Conservation (phyloP, 2,113 vertebrate genomes). For the Hylia prasina region DNA sequence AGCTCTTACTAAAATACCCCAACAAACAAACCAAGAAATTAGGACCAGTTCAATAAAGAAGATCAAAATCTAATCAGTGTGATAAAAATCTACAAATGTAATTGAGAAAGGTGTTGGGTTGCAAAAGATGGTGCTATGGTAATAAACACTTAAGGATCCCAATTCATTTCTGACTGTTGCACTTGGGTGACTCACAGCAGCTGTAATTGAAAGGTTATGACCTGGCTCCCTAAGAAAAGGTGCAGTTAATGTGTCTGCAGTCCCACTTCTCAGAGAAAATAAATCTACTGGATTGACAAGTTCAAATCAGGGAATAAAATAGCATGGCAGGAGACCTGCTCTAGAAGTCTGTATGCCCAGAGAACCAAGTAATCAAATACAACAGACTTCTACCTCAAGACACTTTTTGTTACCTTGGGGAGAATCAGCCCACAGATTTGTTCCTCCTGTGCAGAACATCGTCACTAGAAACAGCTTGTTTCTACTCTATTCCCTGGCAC, state of each 20-base stretch:
- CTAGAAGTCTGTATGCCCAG: fast-evolving
- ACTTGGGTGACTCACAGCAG: background rate
- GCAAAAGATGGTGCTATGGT: background rate
- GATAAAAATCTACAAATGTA: background rate
- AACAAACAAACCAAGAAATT: background rate
- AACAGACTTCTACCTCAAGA: background rate
- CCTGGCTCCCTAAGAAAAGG: background rate
- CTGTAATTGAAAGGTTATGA: background rate
- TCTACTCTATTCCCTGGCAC: background rate
- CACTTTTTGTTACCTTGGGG: background rate
- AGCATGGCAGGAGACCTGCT: background rate
- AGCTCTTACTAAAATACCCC: background rate
- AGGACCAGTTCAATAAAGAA: background rate
- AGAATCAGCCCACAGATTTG: background rate
- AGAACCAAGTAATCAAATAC: background rate
- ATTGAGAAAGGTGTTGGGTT: background rate
- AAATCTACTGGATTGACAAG: background rate
- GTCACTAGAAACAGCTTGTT: background rate
- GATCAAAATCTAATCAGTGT: background rate
- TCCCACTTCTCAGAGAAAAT: background rate
- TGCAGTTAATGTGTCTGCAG: background rate
- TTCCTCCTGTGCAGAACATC: background rate
- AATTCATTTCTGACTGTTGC: background rate
- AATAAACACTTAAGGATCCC: background rate
- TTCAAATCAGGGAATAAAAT: background rate